A percentile compares a stretch with the other conserved stretches of the same genome.
Evolutionary conservation across 2,113 vertebrate genomes (phyloP).

Genomic region (Oncorhynchus mykiss): DNA sequence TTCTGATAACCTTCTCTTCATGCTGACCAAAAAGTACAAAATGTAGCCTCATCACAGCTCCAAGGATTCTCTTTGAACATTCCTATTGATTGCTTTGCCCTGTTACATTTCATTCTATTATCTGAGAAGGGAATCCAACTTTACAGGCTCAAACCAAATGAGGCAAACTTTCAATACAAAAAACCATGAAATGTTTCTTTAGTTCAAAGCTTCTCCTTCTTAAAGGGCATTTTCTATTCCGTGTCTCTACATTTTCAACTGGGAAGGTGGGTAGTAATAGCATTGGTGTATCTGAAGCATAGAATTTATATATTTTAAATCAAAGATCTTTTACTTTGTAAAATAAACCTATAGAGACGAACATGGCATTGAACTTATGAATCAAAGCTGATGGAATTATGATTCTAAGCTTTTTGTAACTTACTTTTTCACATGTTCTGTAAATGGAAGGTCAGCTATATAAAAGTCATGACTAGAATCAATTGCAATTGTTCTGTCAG

Average conservation of each 20-base stretch:
- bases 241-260: slow-evolving; percentile 58
- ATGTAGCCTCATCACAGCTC: slow-evolving; percentile 82
- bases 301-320: slow-evolving; percentile 66
- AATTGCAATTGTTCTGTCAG: not conserved
- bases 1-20: slow-evolving; percentile 74
- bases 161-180: slow-evolving; percentile 85
- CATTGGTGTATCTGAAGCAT: slow-evolving; percentile 62
- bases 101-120: slow-evolving; percentile 87
- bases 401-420: slow-evolving; percentile 17
- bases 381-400: slow-evolving; percentile 38
- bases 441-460: not conserved
- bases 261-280: slow-evolving; percentile 68
- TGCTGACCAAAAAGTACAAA: slow-evolving; percentile 81
- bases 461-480: too few species aligned
- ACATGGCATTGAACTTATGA: slow-evolving; percentile 50
- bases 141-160: slow-evolving; percentile 71
- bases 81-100: slow-evolving; percentile 90
- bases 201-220: slow-evolving; percentile 91
- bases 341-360: slow-evolving; percentile 56
- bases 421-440: not conserved
- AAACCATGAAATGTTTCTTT: slow-evolving; percentile 80
- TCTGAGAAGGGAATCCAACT: slow-evolving; percentile 86
- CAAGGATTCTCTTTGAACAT: slow-evolving; percentile 95
- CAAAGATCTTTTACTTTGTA: slow-evolving; percentile 69
- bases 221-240: slow-evolving; percentile 98